Evolutionary conservation across 2,888 invertebrate genomes (phyloP).

Genomic region (Loripinus fragilis): DNA sequence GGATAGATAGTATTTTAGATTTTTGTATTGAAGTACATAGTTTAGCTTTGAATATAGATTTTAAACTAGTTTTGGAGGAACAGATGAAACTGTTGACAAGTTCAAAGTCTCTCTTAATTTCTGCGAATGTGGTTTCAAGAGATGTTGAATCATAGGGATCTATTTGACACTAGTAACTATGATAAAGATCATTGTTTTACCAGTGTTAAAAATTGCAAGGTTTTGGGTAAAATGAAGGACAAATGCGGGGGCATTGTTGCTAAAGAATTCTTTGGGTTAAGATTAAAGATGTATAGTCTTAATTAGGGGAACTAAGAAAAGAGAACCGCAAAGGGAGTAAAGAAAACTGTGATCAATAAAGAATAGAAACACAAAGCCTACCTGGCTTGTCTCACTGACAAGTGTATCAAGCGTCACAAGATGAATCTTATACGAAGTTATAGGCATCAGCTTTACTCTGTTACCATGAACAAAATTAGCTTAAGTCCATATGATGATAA

Average conservation of each 20-base stretch:
- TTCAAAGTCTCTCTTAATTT: conserved; percentile 17
- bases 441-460: conserved; percentile 32
- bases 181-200: too few relatives aligned
- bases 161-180: conserved; percentile 34
- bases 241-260: too few relatives aligned
- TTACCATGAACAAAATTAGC: conserved; percentile 28
- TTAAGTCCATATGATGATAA: conserved; percentile 43
- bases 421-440: conserved; percentile 44
- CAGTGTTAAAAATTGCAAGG: too few relatives aligned
- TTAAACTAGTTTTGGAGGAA: background rate
- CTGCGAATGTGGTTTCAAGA: conserved; percentile 29
- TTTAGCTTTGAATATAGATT: background rate
- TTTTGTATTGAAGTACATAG: background rate
- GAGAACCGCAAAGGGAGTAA: conserved; percentile 24
- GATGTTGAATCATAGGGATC: conserved; percentile 24
- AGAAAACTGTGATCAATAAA: too few relatives aligned
- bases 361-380: conserved; percentile 37
- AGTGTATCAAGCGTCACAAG: conserved; percentile 8
- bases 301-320: conserved; percentile 10
- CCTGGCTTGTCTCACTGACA: conserved; percentile 19
- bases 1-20: background rate
- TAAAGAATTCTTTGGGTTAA: too few relatives aligned
- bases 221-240: too few relatives aligned
- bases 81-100: background rate
- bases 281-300: too few relatives aligned